Conservation (phyloP, 2,797 vertebrate genomes). For the Sebastes minor region DNA sequence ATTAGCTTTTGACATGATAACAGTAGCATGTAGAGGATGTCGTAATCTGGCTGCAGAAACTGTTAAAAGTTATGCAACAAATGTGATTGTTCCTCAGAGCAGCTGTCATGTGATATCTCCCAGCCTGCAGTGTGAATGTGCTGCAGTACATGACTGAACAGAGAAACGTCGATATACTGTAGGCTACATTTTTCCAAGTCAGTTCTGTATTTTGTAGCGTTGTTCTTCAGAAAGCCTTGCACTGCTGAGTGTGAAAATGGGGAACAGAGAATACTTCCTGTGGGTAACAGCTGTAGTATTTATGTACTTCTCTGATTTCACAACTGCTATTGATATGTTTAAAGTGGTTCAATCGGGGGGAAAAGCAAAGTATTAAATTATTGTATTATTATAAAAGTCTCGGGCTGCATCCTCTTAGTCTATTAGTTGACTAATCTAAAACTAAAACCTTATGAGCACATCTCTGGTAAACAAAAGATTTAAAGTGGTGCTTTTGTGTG, state of each 20-base stretch:
- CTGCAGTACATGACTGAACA: background rate
- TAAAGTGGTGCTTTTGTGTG: no score
- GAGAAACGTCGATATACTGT: no score
- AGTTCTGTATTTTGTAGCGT: background rate
- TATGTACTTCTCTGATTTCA: background rate
- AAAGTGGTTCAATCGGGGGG: background rate
- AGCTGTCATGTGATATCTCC: slow-evolving; percentile 19
- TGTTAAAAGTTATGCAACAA: background rate
- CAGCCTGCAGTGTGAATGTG: background rate
- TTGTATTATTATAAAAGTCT: no score
- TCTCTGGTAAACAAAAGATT: no score
- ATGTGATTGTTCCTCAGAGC: background rate
- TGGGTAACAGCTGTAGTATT: background rate
- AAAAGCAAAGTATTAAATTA: no score
- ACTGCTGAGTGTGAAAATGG: rapidly evolving
- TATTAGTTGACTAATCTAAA: no score
- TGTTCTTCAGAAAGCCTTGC: background rate
- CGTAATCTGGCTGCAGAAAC: background rate
- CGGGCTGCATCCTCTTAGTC: no score
- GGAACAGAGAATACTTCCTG: background rate
- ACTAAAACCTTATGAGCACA: no score
- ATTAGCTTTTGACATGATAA: background rate
- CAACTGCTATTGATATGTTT: background rate
- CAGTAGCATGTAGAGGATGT: background rate
- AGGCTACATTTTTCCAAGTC: background rate